These are phyloP conservation scores for Asteroscopus sphinx DNA, from an alignment of 2,888 invertebrate species.

Conservation along the genomic window DNA sequence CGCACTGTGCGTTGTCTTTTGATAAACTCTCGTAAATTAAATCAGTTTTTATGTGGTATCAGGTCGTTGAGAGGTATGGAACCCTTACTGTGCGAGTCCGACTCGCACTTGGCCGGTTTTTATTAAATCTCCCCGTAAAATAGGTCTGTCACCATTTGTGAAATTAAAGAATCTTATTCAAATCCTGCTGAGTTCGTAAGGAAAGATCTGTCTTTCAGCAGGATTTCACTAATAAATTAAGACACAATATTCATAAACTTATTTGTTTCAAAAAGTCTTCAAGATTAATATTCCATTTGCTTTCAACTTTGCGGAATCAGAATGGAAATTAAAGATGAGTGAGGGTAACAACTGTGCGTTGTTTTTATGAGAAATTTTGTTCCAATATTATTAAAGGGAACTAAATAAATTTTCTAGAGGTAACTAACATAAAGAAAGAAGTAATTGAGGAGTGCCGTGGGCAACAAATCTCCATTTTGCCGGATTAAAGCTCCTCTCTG, in stretches of 20 bases:
- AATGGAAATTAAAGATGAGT: conserved; percentile 23
- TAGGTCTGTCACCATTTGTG: conserved; percentile 18
- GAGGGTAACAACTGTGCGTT: conserved; percentile 6
- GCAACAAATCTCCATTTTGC: conserved; percentile 82
- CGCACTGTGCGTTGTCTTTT: too few relatives aligned
- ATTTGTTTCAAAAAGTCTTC: conserved; percentile 55
- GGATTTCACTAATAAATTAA: conserved; percentile 46
- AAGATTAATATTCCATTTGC: conserved; percentile 34
- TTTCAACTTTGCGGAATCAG: conserved; percentile 15
- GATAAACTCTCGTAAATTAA: too few relatives aligned
- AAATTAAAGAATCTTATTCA: conserved; percentile 31
- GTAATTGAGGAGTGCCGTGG: conserved; percentile 33
- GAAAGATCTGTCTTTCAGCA: conserved; percentile 68
- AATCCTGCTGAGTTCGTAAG: conserved; percentile 56
- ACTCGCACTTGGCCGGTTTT: too few relatives aligned
- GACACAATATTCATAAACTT: conserved; percentile 46
- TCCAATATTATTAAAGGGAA: neutral
- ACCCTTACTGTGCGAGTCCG: too few relatives aligned
- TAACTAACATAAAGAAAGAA: conserved; percentile 19
- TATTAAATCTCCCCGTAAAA: conserved; percentile 4
- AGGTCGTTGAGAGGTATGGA: too few relatives aligned
- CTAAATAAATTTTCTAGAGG: conserved; percentile 8
- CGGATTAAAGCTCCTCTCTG: conserved; percentile 79
- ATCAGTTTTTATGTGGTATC: too few relatives aligned
- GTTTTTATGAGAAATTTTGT: conserved; percentile 5